Conservation (phyloP, 2,113 vertebrate species). For the Hylia prasina region DNA sequence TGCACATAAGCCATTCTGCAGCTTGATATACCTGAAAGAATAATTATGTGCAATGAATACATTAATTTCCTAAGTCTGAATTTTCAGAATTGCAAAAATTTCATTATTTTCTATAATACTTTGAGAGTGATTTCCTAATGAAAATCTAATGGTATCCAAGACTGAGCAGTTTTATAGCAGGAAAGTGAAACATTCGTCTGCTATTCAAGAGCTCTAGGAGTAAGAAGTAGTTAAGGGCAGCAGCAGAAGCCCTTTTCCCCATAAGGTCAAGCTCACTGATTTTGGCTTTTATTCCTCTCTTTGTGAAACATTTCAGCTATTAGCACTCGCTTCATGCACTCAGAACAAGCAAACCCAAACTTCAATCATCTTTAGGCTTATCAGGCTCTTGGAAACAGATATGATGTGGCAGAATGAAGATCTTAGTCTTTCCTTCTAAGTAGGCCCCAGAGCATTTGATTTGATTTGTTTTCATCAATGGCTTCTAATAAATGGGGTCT, state of each 20-base stretch:
- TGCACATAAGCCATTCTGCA: constrained; percentile 86
- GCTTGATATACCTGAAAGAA: constrained; percentile 82
- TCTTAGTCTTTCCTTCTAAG: not conserved
- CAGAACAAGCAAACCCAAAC: not conserved
- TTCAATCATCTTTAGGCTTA: not conserved
- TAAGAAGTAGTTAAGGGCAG: not conserved
- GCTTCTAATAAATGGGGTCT: not conserved
- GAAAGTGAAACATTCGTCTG: not conserved
- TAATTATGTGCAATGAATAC: not conserved
- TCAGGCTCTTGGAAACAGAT: not conserved
- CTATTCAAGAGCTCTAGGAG: not conserved
- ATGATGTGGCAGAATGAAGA: not conserved
- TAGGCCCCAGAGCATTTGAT: not conserved
- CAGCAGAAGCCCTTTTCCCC: not conserved
- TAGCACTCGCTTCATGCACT: not conserved
- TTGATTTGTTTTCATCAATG: not conserved
- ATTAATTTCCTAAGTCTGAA: not conserved
- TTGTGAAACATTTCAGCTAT: not conserved
- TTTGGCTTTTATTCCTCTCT: not conserved
- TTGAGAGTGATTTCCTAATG: not conserved
- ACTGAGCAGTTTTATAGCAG: not conserved
- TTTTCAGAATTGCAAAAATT: not conserved
- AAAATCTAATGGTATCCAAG: not conserved
- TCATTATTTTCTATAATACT: not conserved
- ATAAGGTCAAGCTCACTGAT: not conserved